A percentile compares a stretch with the other conserved stretches of the same genome.
Evolutionary conservation across 2,797 vertebrate species (phyloP).

Genomic region (Poeciliopsis paucimaculata): DNA sequence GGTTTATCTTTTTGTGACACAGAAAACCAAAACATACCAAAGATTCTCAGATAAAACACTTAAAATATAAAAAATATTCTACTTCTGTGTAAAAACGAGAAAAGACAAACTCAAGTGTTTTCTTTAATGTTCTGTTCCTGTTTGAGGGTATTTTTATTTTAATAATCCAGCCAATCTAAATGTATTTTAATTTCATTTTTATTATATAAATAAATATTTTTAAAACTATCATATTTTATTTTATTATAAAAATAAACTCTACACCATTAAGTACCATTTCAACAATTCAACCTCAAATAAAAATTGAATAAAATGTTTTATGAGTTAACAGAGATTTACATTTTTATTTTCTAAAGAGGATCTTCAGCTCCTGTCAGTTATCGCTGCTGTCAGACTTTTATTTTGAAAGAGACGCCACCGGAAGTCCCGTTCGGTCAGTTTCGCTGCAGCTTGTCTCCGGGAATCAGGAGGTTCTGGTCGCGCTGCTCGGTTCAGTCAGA

Average conservation of each 20-base stretch:
- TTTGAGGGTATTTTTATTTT: not conserved
- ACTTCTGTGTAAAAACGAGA: not conserved
- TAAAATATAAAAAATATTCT: not conserved
- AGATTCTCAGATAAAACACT: not conserved
- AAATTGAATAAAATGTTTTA: no score
- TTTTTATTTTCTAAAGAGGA: not conserved
- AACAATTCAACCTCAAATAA: not conserved
- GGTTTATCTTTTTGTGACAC: not conserved
- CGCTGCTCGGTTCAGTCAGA: not conserved
- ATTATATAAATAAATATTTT: not conserved
- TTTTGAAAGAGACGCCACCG: constrained; percentile 8
- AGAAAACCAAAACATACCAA: not conserved
- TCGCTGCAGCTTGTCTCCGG: rapidly evolving
- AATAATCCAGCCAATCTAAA: not conserved
- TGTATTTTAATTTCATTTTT: no score
- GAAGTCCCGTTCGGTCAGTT: not conserved
- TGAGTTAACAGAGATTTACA: no score
- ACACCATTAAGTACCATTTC: no score
- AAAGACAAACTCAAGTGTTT: not conserved
- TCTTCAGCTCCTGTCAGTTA: not conserved
- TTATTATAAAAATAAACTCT: not conserved
- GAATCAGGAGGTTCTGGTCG: not conserved
- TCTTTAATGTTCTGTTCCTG: not conserved
- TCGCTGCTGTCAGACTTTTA: not conserved
- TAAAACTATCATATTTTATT: not conserved